Base-by-base conservation (phyloP, 2,888 invertebrate species). In the Euplexia lucipara region DNA sequence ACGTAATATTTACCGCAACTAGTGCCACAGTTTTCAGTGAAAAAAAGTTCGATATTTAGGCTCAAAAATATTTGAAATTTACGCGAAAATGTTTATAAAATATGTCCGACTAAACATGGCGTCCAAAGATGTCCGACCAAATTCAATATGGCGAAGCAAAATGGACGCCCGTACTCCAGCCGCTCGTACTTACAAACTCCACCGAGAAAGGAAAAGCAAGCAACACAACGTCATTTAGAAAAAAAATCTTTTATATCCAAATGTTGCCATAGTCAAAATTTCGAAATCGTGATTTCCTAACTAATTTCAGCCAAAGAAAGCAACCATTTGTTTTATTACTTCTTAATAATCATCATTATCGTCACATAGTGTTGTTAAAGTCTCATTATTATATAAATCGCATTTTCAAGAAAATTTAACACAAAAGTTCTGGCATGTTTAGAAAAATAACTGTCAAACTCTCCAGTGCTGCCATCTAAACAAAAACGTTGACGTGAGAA, bases 21-120 rank as follows among this genome's bases (percentile, higher is more conserved):
- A 88, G 88, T 89, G 86, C 86, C 87, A 88, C 89, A 86, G 90
- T 87, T 87, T 91, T 89, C 90, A 92, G 91, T 92, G 94, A 93
- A 95, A 95, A 87, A 95, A 95, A 92, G 91, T 94, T 93, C 86
- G 88, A 89, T 94, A 92, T 91, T 92, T 91, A 90, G 88, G 88
- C 91, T 87, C 84, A 90, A 93, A 94, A 95, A 95, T 95, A 95
- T 95, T 95, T 95, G 94, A 95, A 96, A 95, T 92, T 95, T 95
- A 95, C 94, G 94, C 94, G 95, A 95, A 95, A 95, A 95, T 96
- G 96, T 96, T 96, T 96, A 96, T 96, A 96, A 96, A 96, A 96
- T 96, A 96, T 96, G 97, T 96, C 96, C 96, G 96, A 96, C 96
- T 96, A 96, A 96, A 97, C 96, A 97, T 97, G 97, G 97, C 96